These are phyloP conservation scores for Drosophila mojavensis DNA, from an alignment of 1,140 invertebrate species.

Conservation along the genomic window DNA sequence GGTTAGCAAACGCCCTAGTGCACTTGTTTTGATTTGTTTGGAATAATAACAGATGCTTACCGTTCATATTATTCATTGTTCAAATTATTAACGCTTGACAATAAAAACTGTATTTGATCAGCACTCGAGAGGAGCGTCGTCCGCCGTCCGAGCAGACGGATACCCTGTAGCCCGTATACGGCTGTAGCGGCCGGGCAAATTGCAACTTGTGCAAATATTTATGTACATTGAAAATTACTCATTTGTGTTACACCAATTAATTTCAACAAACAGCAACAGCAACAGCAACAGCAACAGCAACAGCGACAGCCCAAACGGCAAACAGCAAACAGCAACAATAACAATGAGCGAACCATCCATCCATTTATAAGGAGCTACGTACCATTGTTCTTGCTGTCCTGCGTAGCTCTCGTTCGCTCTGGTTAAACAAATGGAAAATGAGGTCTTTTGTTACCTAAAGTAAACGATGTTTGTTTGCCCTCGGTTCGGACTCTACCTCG, in stretches of 20 bases:
- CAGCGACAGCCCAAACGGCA: background rate
- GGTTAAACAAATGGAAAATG: conserved; percentile 79
- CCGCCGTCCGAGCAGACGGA: background rate
- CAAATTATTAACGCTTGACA: conserved; percentile 84
- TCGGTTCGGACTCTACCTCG: conserved; percentile 17
- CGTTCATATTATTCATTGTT: conserved; percentile 84
- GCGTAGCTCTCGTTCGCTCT: conserved; percentile 28
- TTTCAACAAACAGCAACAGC: conserved; percentile 72
- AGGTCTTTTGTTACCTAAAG: conserved; percentile 79
- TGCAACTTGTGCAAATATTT: conserved; percentile 83
- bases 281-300: too few species aligned
- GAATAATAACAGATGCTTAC: conserved; percentile 84
- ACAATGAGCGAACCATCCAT: conserved; percentile 39
- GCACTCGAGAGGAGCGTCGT: conserved; percentile 54
- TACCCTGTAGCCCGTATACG: conserved; percentile 3
- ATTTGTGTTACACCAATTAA: conserved; percentile 83
- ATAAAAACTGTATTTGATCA: conserved; percentile 81
- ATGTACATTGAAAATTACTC: conserved; percentile 83
- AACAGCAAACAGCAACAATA: conserved; percentile 27
- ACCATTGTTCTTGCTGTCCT: conserved; percentile 38
- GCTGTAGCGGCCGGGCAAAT: conserved; percentile 47
- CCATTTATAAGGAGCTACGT: conserved; percentile 61
- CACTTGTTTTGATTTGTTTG: conserved; percentile 84
- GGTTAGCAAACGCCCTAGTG: conserved; percentile 54
- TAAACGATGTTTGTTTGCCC: conserved; percentile 73